Base-by-base conservation (phyloP, 2,797 vertebrate genomes). In the Macrochelys suwanniensis region DNA sequence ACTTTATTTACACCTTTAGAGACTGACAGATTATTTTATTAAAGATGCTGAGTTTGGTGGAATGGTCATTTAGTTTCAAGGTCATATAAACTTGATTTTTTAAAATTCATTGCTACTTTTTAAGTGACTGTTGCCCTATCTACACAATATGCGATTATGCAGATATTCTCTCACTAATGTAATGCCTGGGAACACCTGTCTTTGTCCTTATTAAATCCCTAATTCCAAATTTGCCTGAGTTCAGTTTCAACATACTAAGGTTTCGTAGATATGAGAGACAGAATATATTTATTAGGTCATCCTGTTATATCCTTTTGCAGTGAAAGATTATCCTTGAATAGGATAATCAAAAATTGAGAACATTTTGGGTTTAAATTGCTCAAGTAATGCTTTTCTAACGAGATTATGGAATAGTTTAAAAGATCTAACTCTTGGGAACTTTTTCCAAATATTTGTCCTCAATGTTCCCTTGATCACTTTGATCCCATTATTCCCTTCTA, bases 21-120 rank as follows among this genome's bases (percentile, higher is more conserved):
- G 94, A 89, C 93, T 88, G 89, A 89, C 88, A 94, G 90, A 92
- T 93, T 94, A 92, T 93, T 94, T 93, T 80, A 87, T 88, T 88
- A 87, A 33, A 96, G 92, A 94, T 80, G 80, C 90, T 85, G 0
- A 90, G 83, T 96, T 96, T 96, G 92, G 89, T 91, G 87, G 96
- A 96, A 92, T 86, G 65, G 77, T 95, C 82, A 84, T 89, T 96
- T 56, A 89, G 65, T 81, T 76, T 86, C 80, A 89, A 97, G 94
- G 89, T 96, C 94, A 85, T 84, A 85, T 59, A 94, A 97, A 92
- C 90, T 54, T 95, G 94, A 95, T 82, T 85, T 77, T 61, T 77
- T 61, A 82, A 3, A 42, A 93, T 79, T 95, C 94, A 87, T 65
- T 0, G 25, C 77, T 92, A 89, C 80, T 94, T 68, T 94, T 89